Base-by-base conservation (phyloP, 1,140 invertebrate genomes). In the Aricia agestis region DNA sequence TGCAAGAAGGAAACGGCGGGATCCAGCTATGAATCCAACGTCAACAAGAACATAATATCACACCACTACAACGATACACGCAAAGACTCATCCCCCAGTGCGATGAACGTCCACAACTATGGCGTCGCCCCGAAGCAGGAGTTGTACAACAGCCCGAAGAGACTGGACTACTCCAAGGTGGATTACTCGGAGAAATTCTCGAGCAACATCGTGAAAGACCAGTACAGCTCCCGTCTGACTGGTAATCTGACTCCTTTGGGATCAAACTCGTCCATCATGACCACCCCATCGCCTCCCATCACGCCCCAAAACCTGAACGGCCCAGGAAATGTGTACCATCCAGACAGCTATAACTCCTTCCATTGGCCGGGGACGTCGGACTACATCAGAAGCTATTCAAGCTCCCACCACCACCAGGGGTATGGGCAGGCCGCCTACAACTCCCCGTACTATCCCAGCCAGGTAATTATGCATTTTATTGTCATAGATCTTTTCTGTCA, bases 221-320 rank as follows among this genome's bases (percentile, higher is more conserved):
- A 91, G 70, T 91, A 92, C 57, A 89, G 85, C 61, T 89, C 90
- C 0, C 78, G 89, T 9, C 76, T 91, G 73, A 91, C 88, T 11
- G 94, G 94, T 13, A 94, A 94, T 72, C 81, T 94, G 41, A 94
- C 94, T 52, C 93, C 94, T 0, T 80, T 94, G 73, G 94, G 94
- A 13, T 94, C 94, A 41, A 95, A 94, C 74, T 94, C 93, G 6
- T 94, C 93, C 68, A 94, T 94, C 1, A 93, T 93, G 87, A 94
- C 94, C 1, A 94, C 94, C 0, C 94, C 94, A 0, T 94, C 94
- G 17, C 94, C 94, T 25, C 94, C 94, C 15, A 94, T 94, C 13
- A 94, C 93, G 31, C 93, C 93, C 17, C 92, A 93, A 57, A 93
- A 92, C 69, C 74, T 91, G 73, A 90, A 89, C 66, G 89, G 92